Base-by-base conservation (phyloP, 2,797 vertebrate genomes). In the Lepus oiostolus region DNA sequence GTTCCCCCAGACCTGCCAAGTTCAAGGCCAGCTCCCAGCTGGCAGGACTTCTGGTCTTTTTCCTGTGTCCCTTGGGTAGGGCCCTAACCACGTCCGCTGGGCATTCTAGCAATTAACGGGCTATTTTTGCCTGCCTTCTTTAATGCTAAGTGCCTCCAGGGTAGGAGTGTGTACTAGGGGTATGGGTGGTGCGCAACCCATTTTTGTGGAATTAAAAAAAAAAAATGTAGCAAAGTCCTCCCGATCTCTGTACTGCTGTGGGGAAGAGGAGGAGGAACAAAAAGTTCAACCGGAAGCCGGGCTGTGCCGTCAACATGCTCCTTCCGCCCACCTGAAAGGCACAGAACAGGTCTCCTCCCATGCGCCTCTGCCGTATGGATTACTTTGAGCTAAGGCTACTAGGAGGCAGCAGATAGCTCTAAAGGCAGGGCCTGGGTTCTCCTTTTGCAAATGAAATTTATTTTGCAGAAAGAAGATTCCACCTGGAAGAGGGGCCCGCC, bases 331-430 rank as follows among this genome's bases (percentile, higher is more conserved):
- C 26, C 74, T 30, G 52, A 79, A 50, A 35, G 63, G 35, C 19
- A 32, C 10, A n/a, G 38, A 62, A 12, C 2, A 50, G 22, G 71
- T 24, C 32, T n/a, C 60, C 22, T 65, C 63, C 17, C 42, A 47
- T 13, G 21, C 32, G 7, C n/a, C 76, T 81, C n/a, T 58, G 76
- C 28, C 63, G 50, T 30, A 54, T 19, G 54, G 38, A 30, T 38
- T 80, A 72, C 47, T 92, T 80, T 52, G 70, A 80, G 60, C 26
- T 32, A n/a, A 81, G 84, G 42, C 67, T 72, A 28, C 0, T 77
- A n/a, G 60, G 35, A 91, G 58, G 5, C 47, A 68, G 82, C 28
- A 67, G 50, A 54, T 35, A 79, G 13, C 54, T 10, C 67, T 30
- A 72, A 26, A 79, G 50, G 30, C 13, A 65, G 76, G 67, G 2